Evolutionary conservation across 2,113 vertebrate species (phyloP), one percentile per base, ranked within the genome.

Genomic region (Cochlearius cochlearius): DNA sequence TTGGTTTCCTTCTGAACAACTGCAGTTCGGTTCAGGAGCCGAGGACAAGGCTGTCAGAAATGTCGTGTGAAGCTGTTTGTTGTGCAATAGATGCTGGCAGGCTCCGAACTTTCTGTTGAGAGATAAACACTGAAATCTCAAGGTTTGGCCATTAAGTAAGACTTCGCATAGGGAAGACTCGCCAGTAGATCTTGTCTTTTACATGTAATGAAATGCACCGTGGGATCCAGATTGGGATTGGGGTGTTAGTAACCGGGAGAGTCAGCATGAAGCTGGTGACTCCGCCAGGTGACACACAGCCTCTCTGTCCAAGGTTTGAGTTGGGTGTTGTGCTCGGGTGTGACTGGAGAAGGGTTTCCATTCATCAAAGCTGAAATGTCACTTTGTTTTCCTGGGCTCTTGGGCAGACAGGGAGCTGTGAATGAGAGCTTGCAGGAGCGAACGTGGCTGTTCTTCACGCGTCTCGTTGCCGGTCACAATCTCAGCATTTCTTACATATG

Each of bases 251-350:
- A 30, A 5, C 76, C 10, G 47, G 26, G 21, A 15, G 16, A 56
- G 27, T 21, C 12, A 12, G 68, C 53, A 5, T 22, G 52, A 30
- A n/a, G 50, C 39, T 7, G 36, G 21, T 43, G 41, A 43, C 53
- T 20, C 38, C 73, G 25, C 64, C 21, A 4, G 67, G 55, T 21
- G 79, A 34, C 10, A 4, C 3, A 9, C 38, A 39, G 9, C 22
- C 45, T 63, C 49, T 43, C 55, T 16, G 21, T 3, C 38, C 15
- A 9, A 32, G 36, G 43, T 22, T 34, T 38, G n/a, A 12, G 69
- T 14, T 53, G 68, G 34, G 7, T 0, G 1, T 55, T 23, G 27
- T 26, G 53, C 71, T 39, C 0, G 1, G n/a, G 8, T 56, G 64
- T 52, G 41, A 19, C 84, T 27, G 23, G 14, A 50, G 39, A 30